Conservation (phyloP, 1,140 invertebrate genomes). For the Lordiphosa stackelbergi region DNA sequence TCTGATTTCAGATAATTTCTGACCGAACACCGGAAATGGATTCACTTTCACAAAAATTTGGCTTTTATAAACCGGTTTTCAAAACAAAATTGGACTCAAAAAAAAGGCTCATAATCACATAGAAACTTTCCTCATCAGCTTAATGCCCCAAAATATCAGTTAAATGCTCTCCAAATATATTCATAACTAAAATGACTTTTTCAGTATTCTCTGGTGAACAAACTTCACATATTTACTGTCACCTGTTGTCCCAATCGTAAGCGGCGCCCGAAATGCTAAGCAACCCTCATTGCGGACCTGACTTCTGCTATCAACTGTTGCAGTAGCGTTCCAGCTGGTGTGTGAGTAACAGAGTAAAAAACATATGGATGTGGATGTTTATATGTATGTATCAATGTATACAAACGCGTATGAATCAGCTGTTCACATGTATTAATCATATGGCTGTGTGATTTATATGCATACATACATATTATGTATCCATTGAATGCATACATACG, state of each 20-base stretch:
- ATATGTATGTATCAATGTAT: slow-evolving; percentile 13
- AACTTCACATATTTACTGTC: too few relatives aligned
- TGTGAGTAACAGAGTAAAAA: slow-evolving; percentile 48
- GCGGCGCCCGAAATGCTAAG: not conserved
- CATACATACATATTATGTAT: slow-evolving; percentile 5
- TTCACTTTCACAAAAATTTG: too few relatives aligned
- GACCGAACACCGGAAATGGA: too few relatives aligned
- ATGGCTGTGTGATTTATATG: slow-evolving; percentile 40
- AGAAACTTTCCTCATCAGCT: too few relatives aligned
- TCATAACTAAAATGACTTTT: not conserved
- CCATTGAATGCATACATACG: slow-evolving; percentile 7
- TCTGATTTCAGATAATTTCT: too few relatives aligned
- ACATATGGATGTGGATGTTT: slow-evolving; percentile 20
- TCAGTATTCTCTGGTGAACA: too few relatives aligned
- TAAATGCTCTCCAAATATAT: not conserved
- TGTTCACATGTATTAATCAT: slow-evolving; percentile 68
- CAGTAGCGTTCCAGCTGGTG: slow-evolving; percentile 53
- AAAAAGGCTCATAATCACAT: too few relatives aligned
- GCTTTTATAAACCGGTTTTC: too few relatives aligned
- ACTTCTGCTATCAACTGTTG: slow-evolving; percentile 58
- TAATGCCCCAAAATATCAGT: not conserved
- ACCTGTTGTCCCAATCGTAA: not conserved
- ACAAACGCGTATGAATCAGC: slow-evolving; percentile 58
- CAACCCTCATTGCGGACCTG: slow-evolving; percentile 35
- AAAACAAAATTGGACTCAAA: too few relatives aligned